phyloP scores from a whole-genome alignment of 2,888 invertebrate genomes.

The Fragum sueziense region DNA sequence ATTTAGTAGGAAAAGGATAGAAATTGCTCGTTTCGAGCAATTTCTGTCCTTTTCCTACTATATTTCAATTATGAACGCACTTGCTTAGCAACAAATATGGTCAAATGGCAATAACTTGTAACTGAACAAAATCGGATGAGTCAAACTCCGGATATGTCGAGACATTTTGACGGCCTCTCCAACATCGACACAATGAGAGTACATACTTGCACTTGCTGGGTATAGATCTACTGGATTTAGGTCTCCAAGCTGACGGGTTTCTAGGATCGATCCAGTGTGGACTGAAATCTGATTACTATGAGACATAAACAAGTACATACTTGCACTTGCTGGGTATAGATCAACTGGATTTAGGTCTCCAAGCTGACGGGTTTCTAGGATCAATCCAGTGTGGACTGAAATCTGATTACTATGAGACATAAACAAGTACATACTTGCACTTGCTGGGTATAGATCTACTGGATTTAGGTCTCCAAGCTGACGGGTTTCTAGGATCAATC shows the following conservation, averaged over 20 bases:
- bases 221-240: conserved; percentile 74
- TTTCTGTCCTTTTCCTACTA: too few relatives aligned
- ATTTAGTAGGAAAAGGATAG: too few relatives aligned
- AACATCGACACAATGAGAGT: too few relatives aligned
- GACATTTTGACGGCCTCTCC: too few relatives aligned
- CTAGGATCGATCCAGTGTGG: conserved; percentile 74
- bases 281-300: conserved; percentile 62
- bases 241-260: conserved; percentile 70
- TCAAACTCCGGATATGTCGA: too few relatives aligned
- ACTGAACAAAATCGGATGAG: too few relatives aligned
- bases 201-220: conserved; percentile 79
- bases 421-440: conserved; percentile 76
- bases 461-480: conserved; percentile 69
- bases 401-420: too few relatives aligned
- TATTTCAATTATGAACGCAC: too few relatives aligned
- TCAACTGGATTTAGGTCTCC: conserved; percentile 71
- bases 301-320: too few relatives aligned
- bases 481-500: conserved; percentile 74
- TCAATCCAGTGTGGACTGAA: conserved; percentile 70
- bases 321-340: conserved; percentile 79
- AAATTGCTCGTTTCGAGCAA: too few relatives aligned
- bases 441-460: conserved; percentile 78
- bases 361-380: conserved; percentile 72
- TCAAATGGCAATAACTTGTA: too few relatives aligned
- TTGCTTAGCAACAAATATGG: too few relatives aligned